A percentile compares a stretch with the other conserved stretches of the same genome.
Conservation (phyloP, 2,888 invertebrate genomes). For the Lymantria monacha region DNA sequence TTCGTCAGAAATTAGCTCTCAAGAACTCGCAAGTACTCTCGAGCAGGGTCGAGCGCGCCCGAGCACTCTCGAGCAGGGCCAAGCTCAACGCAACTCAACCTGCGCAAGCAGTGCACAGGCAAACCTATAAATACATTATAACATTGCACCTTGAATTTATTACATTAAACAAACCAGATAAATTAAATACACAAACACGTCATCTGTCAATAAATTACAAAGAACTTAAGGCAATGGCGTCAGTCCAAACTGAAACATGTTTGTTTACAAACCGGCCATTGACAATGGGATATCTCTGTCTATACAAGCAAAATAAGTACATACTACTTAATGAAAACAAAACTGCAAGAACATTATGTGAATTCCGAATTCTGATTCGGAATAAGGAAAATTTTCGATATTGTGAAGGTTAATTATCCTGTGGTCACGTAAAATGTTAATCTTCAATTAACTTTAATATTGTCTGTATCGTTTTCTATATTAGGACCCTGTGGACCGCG, state of each 20-base stretch:
- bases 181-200: slow-evolving; percentile 65
- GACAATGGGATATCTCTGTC: slow-evolving; percentile 24
- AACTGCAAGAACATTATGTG: slow-evolving; percentile 26
- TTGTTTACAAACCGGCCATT: slow-evolving; percentile 48
- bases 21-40: slow-evolving; percentile 26
- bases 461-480: slow-evolving; percentile 56
- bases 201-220: slow-evolving; percentile 42
- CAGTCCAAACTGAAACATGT: slow-evolving; percentile 36
- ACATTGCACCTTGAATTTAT: slow-evolving; percentile 77
- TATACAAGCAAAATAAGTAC: slow-evolving; percentile 50
- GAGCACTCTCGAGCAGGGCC: slow-evolving; percentile 13
- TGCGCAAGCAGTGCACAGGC: slow-evolving; percentile 19
- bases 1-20: slow-evolving; percentile 7
- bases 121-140: slow-evolving; percentile 58
- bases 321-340: slow-evolving; percentile 27
- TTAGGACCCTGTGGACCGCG: slow-evolving; percentile 74
- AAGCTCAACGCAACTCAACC: slow-evolving; percentile 5
- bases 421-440: slow-evolving; percentile 19
- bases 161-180: slow-evolving; percentile 61
- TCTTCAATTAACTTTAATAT: slow-evolving; percentile 44
- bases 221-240: slow-evolving; percentile 37
- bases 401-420: slow-evolving; percentile 23
- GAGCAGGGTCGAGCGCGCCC: slow-evolving; percentile 26
- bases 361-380: slow-evolving; percentile 48
- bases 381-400: too few species aligned